Conservation (phyloP, 2,113 vertebrate genomes). For the Gulo gulo region DNA sequence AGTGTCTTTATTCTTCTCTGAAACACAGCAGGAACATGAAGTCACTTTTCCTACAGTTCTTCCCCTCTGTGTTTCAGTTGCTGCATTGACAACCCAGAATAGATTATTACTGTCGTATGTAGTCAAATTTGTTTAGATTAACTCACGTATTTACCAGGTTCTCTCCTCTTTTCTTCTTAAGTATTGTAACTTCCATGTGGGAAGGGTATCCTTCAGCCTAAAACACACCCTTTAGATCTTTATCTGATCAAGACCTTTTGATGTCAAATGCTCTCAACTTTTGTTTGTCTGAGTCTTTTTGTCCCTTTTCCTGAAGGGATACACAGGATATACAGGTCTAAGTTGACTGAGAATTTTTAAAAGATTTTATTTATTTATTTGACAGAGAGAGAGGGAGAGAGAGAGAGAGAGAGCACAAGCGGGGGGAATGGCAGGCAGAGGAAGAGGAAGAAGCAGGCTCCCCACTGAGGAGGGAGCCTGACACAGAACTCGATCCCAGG, state of each 20-base stretch:
- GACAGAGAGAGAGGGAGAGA: too few species aligned
- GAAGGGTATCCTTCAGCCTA: slow-evolving; percentile 7
- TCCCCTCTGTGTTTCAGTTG: neutral
- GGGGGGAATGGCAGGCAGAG: too few species aligned
- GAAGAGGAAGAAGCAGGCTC: too few species aligned
- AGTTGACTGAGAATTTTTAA: neutral
- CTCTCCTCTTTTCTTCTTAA: neutral
- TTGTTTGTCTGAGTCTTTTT: slow-evolving; percentile 18
- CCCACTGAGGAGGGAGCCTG: too few species aligned
- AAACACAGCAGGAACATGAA: neutral
- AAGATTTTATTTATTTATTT: too few species aligned
- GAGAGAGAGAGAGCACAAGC: too few species aligned
- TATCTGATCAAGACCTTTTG: neutral
- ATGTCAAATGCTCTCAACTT: neutral
- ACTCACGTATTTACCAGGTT: neutral
- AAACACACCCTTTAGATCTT: slow-evolving; percentile 11
- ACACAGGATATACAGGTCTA: neutral
- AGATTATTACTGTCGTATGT: neutral
- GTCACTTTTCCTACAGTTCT: neutral
- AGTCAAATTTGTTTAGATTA: neutral
- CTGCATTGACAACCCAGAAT: neutral
- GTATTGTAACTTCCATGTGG: neutral
- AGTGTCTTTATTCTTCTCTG: neutral
- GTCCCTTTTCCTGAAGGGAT: neutral
- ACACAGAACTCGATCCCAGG: too few species aligned